These are phyloP conservation scores for Lordiphosa fenestrarum DNA, from an alignment of 2,888 invertebrate species.

Conservation along the genomic window DNA sequence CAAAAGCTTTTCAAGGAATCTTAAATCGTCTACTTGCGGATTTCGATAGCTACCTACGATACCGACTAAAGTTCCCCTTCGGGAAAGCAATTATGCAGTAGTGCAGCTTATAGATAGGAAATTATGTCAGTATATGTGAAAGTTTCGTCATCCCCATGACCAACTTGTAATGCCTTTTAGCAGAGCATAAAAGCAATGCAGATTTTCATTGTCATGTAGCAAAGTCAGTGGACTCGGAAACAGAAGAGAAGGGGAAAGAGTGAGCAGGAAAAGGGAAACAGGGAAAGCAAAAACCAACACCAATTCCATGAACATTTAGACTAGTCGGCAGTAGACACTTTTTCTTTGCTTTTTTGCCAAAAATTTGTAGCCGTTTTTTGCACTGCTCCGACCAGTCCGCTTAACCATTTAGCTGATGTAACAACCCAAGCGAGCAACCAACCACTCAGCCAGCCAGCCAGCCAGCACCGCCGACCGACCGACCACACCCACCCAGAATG, in stretches of 20 bases:
- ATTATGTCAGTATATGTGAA: too few species aligned
- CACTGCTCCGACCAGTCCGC: conserved; percentile 54
- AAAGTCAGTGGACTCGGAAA: conserved; percentile 52
- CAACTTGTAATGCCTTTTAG: not conserved
- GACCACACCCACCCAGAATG: conserved; percentile 15
- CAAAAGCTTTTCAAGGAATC: too few species aligned
- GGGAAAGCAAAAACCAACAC: conserved; percentile 50
- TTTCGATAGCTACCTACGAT: too few species aligned
- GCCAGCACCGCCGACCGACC: conserved; percentile 21
- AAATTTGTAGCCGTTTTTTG: conserved; percentile 51
- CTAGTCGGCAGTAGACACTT: conserved; percentile 42
- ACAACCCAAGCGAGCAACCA: conserved; percentile 51
- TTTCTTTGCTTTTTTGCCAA: conserved; percentile 37
- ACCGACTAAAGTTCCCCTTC: too few species aligned
- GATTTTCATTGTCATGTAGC: conserved; percentile 69
- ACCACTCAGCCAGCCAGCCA: conserved; percentile 28
- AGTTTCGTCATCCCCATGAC: not conserved
- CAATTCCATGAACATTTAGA: conserved; percentile 48
- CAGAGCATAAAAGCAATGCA: conserved; percentile 43
- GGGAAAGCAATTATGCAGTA: too few species aligned
- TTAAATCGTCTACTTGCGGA: too few species aligned
- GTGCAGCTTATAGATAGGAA: too few species aligned
- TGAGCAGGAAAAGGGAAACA: conserved; percentile 10
- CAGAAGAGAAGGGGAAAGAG: conserved; percentile 12
- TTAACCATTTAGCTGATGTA: conserved; percentile 73